Percentiles rank a stretch among this genome's conserved stretches.
phyloP scores from a whole-genome alignment of 2,113 vertebrate genomes.

The Promerops cafer region DNA sequence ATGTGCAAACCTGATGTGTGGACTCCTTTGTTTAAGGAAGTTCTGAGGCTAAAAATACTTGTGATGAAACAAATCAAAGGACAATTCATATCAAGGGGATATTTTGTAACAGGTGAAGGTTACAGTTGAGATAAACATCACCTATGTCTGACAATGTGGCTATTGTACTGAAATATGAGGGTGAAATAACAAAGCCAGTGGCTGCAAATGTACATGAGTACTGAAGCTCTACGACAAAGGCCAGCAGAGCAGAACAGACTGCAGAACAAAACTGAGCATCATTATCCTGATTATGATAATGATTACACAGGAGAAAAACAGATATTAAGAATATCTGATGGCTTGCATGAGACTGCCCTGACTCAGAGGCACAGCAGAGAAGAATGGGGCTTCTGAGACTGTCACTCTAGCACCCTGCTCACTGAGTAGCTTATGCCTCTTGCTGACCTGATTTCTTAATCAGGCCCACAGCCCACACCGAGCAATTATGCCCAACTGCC shows the following conservation, averaged over 20 bases:
- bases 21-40: background rate
- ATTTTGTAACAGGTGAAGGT: background rate
- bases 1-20: background rate
- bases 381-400: background rate
- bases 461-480: background rate
- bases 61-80: background rate
- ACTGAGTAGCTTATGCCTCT: background rate
- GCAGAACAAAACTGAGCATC: background rate
- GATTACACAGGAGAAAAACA: slow-evolving; percentile 3
- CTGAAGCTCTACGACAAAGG: background rate
- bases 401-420: background rate
- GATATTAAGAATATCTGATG: slow-evolving; percentile 6
- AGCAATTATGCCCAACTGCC: background rate
- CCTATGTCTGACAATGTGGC: background rate
- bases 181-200: background rate
- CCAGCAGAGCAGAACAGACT: background rate
- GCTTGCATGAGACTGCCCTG: background rate
- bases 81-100: background rate
- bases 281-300: slow-evolving; percentile 38
- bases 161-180: background rate
- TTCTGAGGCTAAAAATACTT: background rate
- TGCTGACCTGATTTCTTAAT: slow-evolving; percentile 1
- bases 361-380: background rate
- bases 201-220: background rate
- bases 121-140: background rate